Conservation (phyloP, 2,113 vertebrate genomes). For the Excalfactoria chinensis region DNA sequence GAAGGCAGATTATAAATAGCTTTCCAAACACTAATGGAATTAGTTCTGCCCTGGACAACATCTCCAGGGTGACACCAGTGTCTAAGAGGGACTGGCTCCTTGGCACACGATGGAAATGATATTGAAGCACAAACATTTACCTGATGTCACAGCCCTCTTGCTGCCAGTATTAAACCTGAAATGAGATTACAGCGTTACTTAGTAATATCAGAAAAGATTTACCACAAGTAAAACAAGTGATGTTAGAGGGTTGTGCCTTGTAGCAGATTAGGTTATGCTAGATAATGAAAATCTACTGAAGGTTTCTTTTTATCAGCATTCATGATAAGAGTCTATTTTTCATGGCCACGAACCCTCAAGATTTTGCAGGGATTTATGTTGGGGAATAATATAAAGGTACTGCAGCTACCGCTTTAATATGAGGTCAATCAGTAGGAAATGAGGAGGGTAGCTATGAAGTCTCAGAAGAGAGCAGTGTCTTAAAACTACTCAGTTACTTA, state of each 20-base stretch:
- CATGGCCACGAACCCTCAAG: not conserved
- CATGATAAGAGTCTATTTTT: not conserved
- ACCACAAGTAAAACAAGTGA: conserved; percentile 62
- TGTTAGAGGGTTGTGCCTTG: not conserved
- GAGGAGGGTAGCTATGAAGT: not conserved
- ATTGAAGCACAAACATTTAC: conserved; percentile 31
- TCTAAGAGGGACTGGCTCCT: not conserved
- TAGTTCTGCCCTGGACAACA: conserved; percentile 53
- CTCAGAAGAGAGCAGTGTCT: not conserved
- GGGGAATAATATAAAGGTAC: not conserved
- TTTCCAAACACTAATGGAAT: conserved; percentile 67
- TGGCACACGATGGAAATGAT: conserved; percentile 33
- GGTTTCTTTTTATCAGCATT: not conserved
- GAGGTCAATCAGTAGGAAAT: not conserved
- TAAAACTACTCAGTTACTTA: not conserved
- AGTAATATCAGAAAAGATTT: conserved; percentile 4
- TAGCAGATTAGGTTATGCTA: not conserved
- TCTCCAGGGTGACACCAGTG: conserved; percentile 61
- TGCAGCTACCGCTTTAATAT: not conserved
- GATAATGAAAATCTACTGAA: not conserved
- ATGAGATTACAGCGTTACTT: conserved; percentile 52
- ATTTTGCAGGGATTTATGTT: not conserved
- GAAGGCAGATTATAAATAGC: conserved; percentile 69
- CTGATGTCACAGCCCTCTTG: not conserved
- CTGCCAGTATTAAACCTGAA: conserved; percentile 26